Percentiles rank a stretch among this genome's conserved stretches.
Conservation (phyloP, 2,888 invertebrate genomes). For the Sepiola atlantica region DNA sequence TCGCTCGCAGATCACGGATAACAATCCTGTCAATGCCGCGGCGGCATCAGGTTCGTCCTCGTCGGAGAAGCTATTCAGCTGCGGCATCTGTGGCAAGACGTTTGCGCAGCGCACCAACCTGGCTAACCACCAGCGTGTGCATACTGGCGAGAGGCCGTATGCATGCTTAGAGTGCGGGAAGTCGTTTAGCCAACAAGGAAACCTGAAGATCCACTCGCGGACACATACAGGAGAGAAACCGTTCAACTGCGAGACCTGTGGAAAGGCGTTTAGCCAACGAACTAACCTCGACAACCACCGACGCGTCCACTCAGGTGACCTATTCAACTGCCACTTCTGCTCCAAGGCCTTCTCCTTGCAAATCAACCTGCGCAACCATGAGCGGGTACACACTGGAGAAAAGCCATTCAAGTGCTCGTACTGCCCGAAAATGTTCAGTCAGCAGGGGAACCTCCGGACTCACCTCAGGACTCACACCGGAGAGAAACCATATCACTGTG, state of each 20-base stretch:
- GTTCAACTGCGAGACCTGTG: slow-evolving; percentile 32
- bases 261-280: slow-evolving; percentile 37
- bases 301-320: slow-evolving; percentile 32
- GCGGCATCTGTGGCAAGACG: slow-evolving; percentile 32
- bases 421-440: slow-evolving; percentile 39
- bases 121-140: slow-evolving; percentile 32
- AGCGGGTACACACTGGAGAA: slow-evolving; percentile 33
- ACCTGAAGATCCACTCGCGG: slow-evolving; percentile 33
- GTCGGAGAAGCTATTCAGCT: slow-evolving; percentile 38
- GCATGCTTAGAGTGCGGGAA: slow-evolving; percentile 40
- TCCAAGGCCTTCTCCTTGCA: slow-evolving; percentile 37
- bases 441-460: slow-evolving; percentile 37
- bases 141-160: neutral
- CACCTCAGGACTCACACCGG: slow-evolving; percentile 37
- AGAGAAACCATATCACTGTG: slow-evolving; percentile 40
- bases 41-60: neutral
- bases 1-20: neutral
- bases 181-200: slow-evolving; percentile 43
- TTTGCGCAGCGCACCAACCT: slow-evolving; percentile 36
- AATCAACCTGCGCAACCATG: slow-evolving; percentile 34
- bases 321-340: slow-evolving; percentile 38
- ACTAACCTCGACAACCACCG: slow-evolving; percentile 43
- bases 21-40: neutral
- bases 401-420: slow-evolving; percentile 39
- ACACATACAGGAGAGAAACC: slow-evolving; percentile 33